Evolutionary conservation across 2,113 vertebrate genomes (phyloP), one percentile per base, ranked within the genome.

Genomic region (Hemichromis elongatus): DNA sequence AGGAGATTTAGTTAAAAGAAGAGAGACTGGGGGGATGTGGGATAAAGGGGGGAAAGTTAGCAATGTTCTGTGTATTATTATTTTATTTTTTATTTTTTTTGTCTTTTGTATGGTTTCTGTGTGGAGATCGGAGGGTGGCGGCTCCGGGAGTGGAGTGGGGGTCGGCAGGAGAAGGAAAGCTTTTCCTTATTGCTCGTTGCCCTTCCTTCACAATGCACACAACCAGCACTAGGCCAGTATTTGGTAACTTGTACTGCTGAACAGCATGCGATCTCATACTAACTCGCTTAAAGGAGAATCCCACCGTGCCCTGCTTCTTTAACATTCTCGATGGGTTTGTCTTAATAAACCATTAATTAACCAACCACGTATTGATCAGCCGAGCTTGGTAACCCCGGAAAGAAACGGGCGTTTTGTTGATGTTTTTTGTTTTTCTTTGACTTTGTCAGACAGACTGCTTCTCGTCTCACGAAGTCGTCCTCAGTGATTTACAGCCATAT

Each of bases 171-270:
- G 86, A 80, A 55, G 26, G 54, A 82, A 86, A 88, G 52, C 59
- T 47, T 90, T 91, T 90, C 78, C 63, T 90, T 86, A 54, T 88
- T 89, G 89, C 92, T 93, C 77, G 88, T 92, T 94, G 85, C 93
- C 89, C 89, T 70, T 90, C 88, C 83, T 83, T 88, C 85, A 92
- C 85, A 75, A 87, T 11, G 70, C 21, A n/a, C 87, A 92, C 88
- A 93, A 92, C 89, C 93, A 93, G 89, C 92, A 92, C 88, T 91
- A 84, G 95, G 94, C 94, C 94, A 95, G 95, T 95, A 94, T 94
- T 90, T 90, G 89, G 94, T 89, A 88, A 92, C 90, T 83, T 94
- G 88, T 90, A 90, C 83, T 90, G 90, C 92, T 90, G 90, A 93
- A 90, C 87, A 86, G 91, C 91, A 93, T 91, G 90, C 73, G 7